Base-by-base conservation (phyloP, 2,113 vertebrate species). In the Nanorana parkeri region DNA sequence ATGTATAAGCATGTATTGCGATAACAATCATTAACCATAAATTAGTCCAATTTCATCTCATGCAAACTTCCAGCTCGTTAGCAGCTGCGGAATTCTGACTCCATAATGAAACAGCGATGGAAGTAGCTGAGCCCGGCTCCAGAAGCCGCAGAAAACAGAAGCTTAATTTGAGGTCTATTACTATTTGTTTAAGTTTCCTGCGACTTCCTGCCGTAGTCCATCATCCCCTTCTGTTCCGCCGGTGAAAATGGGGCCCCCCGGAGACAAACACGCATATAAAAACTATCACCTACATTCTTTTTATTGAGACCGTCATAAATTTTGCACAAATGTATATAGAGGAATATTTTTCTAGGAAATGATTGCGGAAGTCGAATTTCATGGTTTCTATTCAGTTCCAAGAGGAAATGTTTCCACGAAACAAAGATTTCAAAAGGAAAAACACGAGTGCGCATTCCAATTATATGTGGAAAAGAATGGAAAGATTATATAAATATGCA, bases 161-260 rank as follows among this genome's bases (percentile, higher is more conserved):
- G 69, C 52, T 56, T 56, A 56, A 73, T 73, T 73, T 73, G 69
- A 56, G 51, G 47, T 73, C 11, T 11, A 28, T 29, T 20, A 29
- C 24, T 73, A 56, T 73, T 73, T 73, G n/a, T 73, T 73, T 73
- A 69, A 5, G 68, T 69, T 73, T 29, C 52, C 55, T 26, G 52
- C n/a, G 51, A 54, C 69, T 73, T 56, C 69, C 69, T 73, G 21
- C 69, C 4, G 41, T 54, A 73, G 24, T 73, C 69, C 19, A 26
- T 73, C 69, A 73, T 56, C 69, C 17, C 41, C 3, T 20, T 55
- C 19, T 2, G 19, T 73, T 41, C 69, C 17, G 52, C 26, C 24
- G 26, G 52, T 20, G 28, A 24, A 10, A 47, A 20, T 3, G 68
- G 10, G 17, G 68, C 24, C 68, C 51, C 21, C 23, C 52, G 10